Evolutionary conservation across 2,888 invertebrate species (phyloP).

Genomic region (Cecidostiba fungosa): DNA sequence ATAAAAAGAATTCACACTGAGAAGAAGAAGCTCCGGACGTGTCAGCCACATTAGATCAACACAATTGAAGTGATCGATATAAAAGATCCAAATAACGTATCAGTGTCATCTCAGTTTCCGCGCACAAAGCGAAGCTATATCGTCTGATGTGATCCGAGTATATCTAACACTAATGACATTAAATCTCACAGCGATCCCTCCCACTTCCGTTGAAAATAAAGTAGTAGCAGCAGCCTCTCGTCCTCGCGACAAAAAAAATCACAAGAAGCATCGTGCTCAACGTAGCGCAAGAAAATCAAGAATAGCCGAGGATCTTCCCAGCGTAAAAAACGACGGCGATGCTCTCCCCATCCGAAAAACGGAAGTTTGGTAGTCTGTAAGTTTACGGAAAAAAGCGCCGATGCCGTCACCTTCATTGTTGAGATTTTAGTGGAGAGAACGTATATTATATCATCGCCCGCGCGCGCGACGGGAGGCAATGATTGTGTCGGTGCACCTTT

Average conservation of each 20-base stretch:
- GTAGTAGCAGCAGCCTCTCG: neutral
- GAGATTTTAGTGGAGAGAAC: neutral
- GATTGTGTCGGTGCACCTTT: neutral
- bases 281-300: slow-evolving; percentile 26
- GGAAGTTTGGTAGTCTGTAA: neutral
- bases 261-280: slow-evolving; percentile 31
- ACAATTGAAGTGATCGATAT: neutral
- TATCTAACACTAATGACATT: neutral
- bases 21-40: neutral
- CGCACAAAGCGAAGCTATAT: neutral
- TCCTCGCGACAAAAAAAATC: neutral
- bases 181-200: slow-evolving; percentile 2
- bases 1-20: too few relatives aligned
- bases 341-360: slow-evolving; percentile 7
- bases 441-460: neutral
- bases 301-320: slow-evolving; percentile 23
- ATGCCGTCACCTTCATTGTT: neutral
- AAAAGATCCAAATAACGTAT: slow-evolving; percentile 14
- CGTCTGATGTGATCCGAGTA: neutral
- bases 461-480: slow-evolving; percentile 1
- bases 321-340: slow-evolving; percentile 42
- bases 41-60: neutral
- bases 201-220: slow-evolving; percentile 12
- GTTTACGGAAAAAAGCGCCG: neutral
- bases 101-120: neutral